Evolutionary conservation across 2,888 invertebrate genomes (phyloP), one percentile per base, ranked within the genome.

Genomic region (Polyommatus icarus): DNA sequence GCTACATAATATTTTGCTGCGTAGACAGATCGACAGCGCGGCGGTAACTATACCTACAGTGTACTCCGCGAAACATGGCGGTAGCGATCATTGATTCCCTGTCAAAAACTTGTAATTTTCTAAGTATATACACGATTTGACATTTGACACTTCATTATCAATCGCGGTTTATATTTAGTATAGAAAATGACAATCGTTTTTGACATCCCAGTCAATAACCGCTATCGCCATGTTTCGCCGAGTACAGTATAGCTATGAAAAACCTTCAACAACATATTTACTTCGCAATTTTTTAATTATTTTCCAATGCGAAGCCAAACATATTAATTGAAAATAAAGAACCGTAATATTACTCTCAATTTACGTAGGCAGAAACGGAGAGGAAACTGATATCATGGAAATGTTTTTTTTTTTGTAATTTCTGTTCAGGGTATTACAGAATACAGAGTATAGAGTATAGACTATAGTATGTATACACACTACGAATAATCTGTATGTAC

Each of bases 321-420:
- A 61, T 61, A 24, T 61, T 61, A 61, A 61, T 24, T 12, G 61
- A 54, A 54, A 54, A 54, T 54, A 54, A 54, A 54, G 54, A 50
- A 54, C 54, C 18, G 54, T 1, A 54, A 54, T 54, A 54, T 54
- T 54, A 18, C 4, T 54, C 54, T 54, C 54, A 54, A 18, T 54
- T 54, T 54, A 54, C 54, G 18, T 54, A 15, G 5, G 15, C 50
- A 0, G 50, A 50, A 50, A 15, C 54, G 54, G 54, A 18, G 18
- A 5, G 54, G 12, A 54, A 18, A 54, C 15, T 50, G 15, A 50
- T 50, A 50, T 50, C 50, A 50, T 54, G 18, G 10, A 46, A 46
- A 46, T 46, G 46, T 12, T 40, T 7, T 50, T 50, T 50, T 50
- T 50, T 54, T 5, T 54, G 4, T 18, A 54, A 54, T 54, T 54